Evolutionary conservation across 2,797 vertebrate genomes (phyloP).

Genomic region (Lacerta bilineata): DNA sequence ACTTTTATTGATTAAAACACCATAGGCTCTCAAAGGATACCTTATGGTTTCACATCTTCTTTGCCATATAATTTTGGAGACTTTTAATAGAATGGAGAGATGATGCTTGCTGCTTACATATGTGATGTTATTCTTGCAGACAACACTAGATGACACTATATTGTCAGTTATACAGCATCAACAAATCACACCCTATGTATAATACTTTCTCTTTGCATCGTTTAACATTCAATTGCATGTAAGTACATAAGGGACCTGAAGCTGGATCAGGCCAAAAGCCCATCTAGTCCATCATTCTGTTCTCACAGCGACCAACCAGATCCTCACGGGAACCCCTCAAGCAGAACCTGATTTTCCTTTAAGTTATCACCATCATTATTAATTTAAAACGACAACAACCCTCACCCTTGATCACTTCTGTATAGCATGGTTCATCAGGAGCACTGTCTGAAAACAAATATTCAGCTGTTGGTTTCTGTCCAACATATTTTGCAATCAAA

Average conservation of each 20-base stretch:
- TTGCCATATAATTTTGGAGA: not conserved
- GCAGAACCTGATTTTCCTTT: not conserved
- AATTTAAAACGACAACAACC: too few species aligned
- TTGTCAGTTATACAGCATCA: slow-evolving; percentile 30
- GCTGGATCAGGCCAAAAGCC: too few species aligned
- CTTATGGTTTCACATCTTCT: not conserved
- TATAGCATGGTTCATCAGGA: too few species aligned
- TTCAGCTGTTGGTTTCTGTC: too few species aligned
- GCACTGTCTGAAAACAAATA: too few species aligned
- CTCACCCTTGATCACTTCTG: too few species aligned
- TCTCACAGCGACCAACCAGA: too few species aligned
- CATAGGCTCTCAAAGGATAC: not conserved
- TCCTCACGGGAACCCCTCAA: too few species aligned
- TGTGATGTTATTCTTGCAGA: rapidly evolving
- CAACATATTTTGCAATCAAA: too few species aligned
- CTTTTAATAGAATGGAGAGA: not conserved
- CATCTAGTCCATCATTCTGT: too few species aligned
- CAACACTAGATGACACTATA: slow-evolving; percentile 67
- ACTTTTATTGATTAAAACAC: not conserved
- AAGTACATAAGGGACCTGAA: not conserved
- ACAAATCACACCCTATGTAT: not conserved
- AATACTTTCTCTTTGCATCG: not conserved
- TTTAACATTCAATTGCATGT: not conserved
- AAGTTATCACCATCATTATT: not conserved
- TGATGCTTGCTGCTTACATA: not conserved